Evolutionary conservation across 2,797 vertebrate species (phyloP).

Genomic region (Poeciliopsis presidionis): DNA sequence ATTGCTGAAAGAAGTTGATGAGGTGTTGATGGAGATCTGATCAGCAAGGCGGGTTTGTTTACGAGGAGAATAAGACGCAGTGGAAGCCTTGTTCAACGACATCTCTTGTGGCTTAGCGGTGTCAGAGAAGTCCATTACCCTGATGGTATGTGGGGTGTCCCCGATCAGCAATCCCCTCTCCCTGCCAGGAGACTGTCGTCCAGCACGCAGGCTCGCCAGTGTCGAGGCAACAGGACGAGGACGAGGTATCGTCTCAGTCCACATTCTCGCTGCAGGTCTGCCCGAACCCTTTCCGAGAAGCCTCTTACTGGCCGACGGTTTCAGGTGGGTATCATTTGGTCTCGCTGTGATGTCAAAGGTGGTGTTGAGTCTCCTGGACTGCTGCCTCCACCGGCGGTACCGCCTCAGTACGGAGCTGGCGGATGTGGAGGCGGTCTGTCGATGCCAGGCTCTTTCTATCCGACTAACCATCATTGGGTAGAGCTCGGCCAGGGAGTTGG

Average conservation of each 20-base stretch:
- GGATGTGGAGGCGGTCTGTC: slow-evolving; percentile 48
- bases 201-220: background rate
- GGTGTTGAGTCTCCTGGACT: slow-evolving; percentile 22
- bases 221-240: slow-evolving; percentile 2
- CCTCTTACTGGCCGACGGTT: background rate
- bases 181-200: slow-evolving; percentile 30
- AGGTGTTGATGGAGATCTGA: background rate
- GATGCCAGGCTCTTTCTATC: slow-evolving; percentile 60
- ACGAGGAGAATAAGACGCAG: slow-evolving; percentile 2
- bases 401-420: slow-evolving; percentile 67
- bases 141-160: slow-evolving; percentile 12
- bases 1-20: background rate
- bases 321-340: background rate
- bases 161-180: background rate
- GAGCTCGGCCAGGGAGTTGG: slow-evolving; percentile 67
- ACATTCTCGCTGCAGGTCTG: background rate
- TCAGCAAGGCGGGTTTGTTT: slow-evolving; percentile 12
- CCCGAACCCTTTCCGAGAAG: background rate
- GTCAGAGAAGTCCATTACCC: slow-evolving; percentile 57
- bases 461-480: slow-evolving; percentile 78
- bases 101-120: background rate
- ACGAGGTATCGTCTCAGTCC: background rate
- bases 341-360: slow-evolving; percentile 26
- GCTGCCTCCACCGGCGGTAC: slow-evolving; percentile 68
- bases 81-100: slow-evolving; percentile 48